Evolutionary conservation across 2,113 vertebrate species (phyloP), one percentile per base, ranked within the genome.

Genomic region (Phaethon lepturus): DNA sequence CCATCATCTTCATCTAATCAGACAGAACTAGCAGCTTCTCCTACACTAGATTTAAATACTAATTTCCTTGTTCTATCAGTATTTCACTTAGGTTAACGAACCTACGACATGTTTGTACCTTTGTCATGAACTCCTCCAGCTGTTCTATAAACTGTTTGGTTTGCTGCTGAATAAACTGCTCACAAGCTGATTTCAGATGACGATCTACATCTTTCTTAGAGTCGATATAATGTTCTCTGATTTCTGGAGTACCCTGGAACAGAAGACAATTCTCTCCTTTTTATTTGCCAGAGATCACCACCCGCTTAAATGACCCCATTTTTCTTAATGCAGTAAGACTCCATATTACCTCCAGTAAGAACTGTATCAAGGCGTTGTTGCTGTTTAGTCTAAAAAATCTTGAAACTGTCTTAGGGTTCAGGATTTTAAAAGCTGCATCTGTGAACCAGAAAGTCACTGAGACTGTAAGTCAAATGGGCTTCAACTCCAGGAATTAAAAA

Each of bases 361-460:
- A 99, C 98, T 99, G 99, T 89, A 99, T 99, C 96, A 99, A 99
- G 94, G 99, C 99, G 75, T 99, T 99, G 98, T 99, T 99, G 98
- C 99, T 99, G 98, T 99, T 99, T 67, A 99, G 97, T 94, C 99
- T 98, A 98, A 99, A 99, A 98, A 99, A 99, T 93, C 98, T 98
- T 69, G 99, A 99, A 96, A 99, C 99, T 82, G 99, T 97, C 98
- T 98, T 99, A 81, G 99, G 99, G 97, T 99, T 99, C 93, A 99
- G 98, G 98, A 99, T 99, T 98, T 99, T 99, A 98, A 99, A 99
- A 42, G 99, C 99, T 91, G 99, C 99, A 97, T 99, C 99, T 99
- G 98, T 97, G 97, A 98, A 98, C 93, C 85, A 98, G 35, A 94
- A 97, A 98, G 96, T 94, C 45, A 93, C 97, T 97, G 76, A 81